These are phyloP conservation scores for Vanessa tameamea DNA, from an alignment of 1,140 invertebrate species.

Conservation along the genomic window DNA sequence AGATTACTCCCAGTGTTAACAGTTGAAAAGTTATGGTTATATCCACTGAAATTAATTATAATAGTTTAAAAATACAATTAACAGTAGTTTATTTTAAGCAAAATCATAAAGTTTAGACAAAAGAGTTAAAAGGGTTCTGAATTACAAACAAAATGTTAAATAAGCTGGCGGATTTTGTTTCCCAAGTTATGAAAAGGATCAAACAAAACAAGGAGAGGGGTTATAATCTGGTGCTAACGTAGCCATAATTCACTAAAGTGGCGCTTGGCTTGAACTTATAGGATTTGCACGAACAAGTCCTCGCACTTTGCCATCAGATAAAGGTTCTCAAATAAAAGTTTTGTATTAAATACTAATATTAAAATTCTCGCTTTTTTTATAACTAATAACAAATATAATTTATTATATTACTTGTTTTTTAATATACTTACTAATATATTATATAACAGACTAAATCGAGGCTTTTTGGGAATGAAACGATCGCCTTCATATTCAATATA, in stretches of 20 bases:
- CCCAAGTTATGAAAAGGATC: not conserved
- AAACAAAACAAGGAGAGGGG: not conserved
- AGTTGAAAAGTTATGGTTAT: not conserved
- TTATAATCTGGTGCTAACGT: constrained; percentile 18
- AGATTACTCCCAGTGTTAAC: no score
- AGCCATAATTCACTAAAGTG: constrained; percentile 1
- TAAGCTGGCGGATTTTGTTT: not conserved
- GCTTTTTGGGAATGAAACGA: no score
- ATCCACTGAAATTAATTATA: not conserved
- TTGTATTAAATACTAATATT: no score
- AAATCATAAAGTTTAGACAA: constrained; percentile 1
- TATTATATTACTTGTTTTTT: no score
- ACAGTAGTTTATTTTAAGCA: not conserved
- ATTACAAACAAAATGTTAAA: constrained; percentile 11
- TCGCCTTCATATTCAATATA: no score
- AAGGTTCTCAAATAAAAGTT: no score
- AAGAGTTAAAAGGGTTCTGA: constrained; percentile 5
- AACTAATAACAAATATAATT: no score
- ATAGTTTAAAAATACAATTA: not conserved
- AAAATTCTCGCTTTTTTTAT: no score
- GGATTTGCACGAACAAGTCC: not conserved
- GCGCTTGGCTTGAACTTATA: not conserved
- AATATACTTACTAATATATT: no score
- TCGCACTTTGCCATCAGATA: no score
- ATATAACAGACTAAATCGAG: no score